These are phyloP conservation scores for Platalea minor DNA, from an alignment of 2,797 vertebrate species.

Conservation along the genomic window DNA sequence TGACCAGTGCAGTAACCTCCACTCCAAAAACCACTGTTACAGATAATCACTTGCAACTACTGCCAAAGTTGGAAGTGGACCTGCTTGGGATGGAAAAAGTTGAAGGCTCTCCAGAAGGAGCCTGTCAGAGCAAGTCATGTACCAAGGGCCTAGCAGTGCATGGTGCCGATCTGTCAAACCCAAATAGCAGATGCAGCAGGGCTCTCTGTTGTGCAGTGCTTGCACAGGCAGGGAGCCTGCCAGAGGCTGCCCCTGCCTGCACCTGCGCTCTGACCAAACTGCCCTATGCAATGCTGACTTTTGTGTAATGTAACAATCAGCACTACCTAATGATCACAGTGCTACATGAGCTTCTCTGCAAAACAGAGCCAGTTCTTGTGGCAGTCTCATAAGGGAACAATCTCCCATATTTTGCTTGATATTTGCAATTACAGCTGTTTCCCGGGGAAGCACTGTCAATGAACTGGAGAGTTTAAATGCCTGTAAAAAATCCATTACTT, in stretches of 20 bases:
- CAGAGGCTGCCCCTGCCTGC: neutral
- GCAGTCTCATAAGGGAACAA: neutral
- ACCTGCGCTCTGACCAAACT: neutral
- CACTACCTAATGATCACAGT: neutral
- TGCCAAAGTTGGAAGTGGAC: neutral
- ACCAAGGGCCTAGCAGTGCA: neutral
- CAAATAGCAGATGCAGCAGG: neutral
- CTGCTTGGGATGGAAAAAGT: neutral
- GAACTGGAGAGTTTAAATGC: neutral
- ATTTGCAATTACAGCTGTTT: neutral
- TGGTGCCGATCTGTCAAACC: neutral
- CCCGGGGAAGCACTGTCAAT: neutral
- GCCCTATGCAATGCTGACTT: neutral
- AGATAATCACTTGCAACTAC: neutral
- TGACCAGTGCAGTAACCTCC: neutral
- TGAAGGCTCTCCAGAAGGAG: neutral
- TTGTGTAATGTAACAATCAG: neutral
- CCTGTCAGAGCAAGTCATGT: neutral
- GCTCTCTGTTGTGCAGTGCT: neutral
- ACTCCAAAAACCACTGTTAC: neutral
- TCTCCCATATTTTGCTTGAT: neutral
- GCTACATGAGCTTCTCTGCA: neutral
- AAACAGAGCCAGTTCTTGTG: neutral
- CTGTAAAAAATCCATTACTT: neutral
- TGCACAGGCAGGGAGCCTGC: neutral